Base-by-base conservation (phyloP, 2,113 vertebrate species). In the Nibea albiflora region DNA sequence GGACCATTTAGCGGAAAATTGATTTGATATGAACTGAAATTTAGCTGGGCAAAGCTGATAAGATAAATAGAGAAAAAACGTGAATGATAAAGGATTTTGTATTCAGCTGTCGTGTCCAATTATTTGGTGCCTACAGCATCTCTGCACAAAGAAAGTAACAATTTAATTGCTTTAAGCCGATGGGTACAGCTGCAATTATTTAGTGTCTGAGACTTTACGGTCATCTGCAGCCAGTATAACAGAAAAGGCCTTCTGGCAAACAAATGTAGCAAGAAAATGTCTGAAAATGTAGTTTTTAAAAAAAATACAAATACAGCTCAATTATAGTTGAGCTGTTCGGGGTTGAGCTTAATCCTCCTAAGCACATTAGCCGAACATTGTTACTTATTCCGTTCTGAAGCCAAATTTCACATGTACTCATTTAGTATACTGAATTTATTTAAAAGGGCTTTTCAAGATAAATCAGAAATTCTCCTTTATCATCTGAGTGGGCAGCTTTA, bases 31-130 rank as follows among this genome's bases (percentile, higher is more conserved):
- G 0, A 63, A 61, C 3, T 35, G 28, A 44, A 54, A 11, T 24
- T 44, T 31, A 17, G 6, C 24, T 22, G 22, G 11, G 47, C 15
- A 60, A 47, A 28, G 28, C 28, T 53, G 15, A 60, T 57, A 19
- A 50, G 19, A 19, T 15, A 39, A 14, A 35, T 35, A 35, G 31
- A 35, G 31, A 35, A 78, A 76, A 64, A 61, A 11, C 24, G 11
- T 2, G 24, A 64, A 73, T 8, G 7, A 66, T 63, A 15, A 78
- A 67, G 31, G 35, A 67, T 61, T 56, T 54, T 49, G 28, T 53
- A 26, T 63, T 80, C 49, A 39, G 46, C 82, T 44, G 58, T 56
- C 73, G 22, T 22, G 53, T 60, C 70, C 64, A 81, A 67, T 83
- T 83, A 77, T 31, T 49, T 14, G 1, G 56, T 58, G 75, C 69